Evolutionary conservation across 2,113 vertebrate species (phyloP), one percentile per base, ranked within the genome.

Genomic region (Mormyrus iriodes): DNA sequence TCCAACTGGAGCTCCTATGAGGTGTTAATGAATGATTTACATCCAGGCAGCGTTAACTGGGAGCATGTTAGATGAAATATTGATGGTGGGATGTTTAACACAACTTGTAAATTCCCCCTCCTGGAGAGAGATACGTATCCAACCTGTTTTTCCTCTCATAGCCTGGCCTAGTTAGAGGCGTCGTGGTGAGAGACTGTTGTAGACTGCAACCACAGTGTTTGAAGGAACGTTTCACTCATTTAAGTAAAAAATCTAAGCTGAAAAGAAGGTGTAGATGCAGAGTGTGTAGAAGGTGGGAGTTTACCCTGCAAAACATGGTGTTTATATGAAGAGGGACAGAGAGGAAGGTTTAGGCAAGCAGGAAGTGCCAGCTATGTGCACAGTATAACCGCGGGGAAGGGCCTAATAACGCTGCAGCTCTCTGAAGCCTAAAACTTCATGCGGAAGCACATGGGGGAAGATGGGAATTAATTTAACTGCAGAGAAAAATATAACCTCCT

Each of bases 91-190:
- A 42, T 79, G 73, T 42, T 79, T 79, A 79, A 79, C 73, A 79
- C 15, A 8, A 79, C 73, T 42, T 79, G 35, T 79, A 79, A 79
- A 79, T 31, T 79, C 35, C 35, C 0, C 3, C n/a, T 69, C 61
- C 61, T 69, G 12, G 61, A 69, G 61, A 69, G 61, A 69, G 88
- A 69, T 89, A 90, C 82, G 8, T 90, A 55, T 88, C 35, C 21
- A 24, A 24, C 82, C 21, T 3, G 46, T 48, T 84, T 84, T 84
- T 19, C 21, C 17, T 84, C 19, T 82, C 46, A 24, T 46, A 48
- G 39, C 0, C 44, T 84, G 44, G 19, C 39, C 21, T 84, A 84
- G 44, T 84, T 46, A 48, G 82, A 84, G 7, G 3, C 39, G 8
- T 46, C 15, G 0, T n/a, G 42, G 61, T 31, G 27, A 69, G 27